Evolutionary conservation across 1,140 invertebrate species (phyloP).

Genomic region (Polyergus mexicanus): DNA sequence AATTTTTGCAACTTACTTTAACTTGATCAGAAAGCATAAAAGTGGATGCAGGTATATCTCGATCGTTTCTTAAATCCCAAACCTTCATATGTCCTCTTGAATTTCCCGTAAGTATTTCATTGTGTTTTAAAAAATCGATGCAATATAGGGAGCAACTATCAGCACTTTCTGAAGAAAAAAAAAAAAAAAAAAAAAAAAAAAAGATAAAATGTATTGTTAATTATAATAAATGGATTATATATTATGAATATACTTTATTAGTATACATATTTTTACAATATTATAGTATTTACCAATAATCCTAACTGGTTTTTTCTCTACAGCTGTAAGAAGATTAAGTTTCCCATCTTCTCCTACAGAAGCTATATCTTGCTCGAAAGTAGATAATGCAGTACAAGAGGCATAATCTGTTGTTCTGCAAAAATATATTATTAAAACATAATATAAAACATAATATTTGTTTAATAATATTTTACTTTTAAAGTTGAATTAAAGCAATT

Average conservation of each 20-base stretch:
- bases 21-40: constrained; percentile 91
- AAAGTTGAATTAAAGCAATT: background rate
- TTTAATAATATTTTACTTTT: background rate
- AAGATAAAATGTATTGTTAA: constrained; percentile 8
- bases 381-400: constrained; percentile 90
- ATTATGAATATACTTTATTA: constrained; percentile 8
- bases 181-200: constrained; percentile 77
- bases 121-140: constrained; percentile 92
- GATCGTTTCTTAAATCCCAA: constrained; percentile 91
- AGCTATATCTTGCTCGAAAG: constrained; percentile 91
- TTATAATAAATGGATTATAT: background rate
- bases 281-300: constrained; percentile 87
- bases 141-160: constrained; percentile 94
- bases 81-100: constrained; percentile 94
- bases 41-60: constrained; percentile 88
- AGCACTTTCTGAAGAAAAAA: constrained; percentile 88
- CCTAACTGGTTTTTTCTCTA: constrained; percentile 88
- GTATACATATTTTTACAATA: background rate
- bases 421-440: constrained; percentile 44
- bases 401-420: constrained; percentile 83
- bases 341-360: constrained; percentile 94
- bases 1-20: constrained; percentile 76
- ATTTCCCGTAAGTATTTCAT: constrained; percentile 94
- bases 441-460: background rate
- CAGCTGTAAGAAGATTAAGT: constrained; percentile 90